A percentile compares a stretch with the other conserved stretches of the same genome.
These are phyloP conservation scores for Mobula hypostoma DNA, from an alignment of 2,113 vertebrate species.

Conservation along the genomic window DNA sequence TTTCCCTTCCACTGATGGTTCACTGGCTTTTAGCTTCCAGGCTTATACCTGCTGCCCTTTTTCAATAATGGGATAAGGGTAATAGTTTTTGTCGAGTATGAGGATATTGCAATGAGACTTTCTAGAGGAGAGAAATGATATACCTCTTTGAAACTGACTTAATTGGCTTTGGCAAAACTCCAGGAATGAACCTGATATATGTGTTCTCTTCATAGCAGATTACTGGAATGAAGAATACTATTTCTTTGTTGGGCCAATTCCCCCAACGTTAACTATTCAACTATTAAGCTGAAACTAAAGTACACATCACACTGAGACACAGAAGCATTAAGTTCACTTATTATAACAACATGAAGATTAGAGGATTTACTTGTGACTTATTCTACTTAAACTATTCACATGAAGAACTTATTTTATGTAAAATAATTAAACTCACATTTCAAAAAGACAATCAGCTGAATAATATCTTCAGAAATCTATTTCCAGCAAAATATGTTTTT, in stretches of 20 bases:
- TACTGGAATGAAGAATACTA: neutral
- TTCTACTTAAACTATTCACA: constrained; percentile 21
- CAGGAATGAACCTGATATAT: neutral
- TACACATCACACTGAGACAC: neutral
- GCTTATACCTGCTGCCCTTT: too few species aligned
- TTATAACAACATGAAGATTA: constrained; percentile 11
- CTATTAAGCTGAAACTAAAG: neutral
- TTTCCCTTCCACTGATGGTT: too few species aligned
- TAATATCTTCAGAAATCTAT: neutral
- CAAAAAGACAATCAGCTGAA: neutral
- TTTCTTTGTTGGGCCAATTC: neutral
- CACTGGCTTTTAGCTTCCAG: too few species aligned
- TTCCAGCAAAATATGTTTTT: neutral
- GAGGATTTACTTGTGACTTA: neutral
- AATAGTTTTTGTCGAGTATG: neutral
- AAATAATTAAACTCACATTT: neutral
- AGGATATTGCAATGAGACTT: neutral
- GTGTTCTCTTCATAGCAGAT: neutral
- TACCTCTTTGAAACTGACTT: neutral
- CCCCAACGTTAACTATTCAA: neutral
- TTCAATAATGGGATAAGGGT: too few species aligned
- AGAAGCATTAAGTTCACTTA: neutral
- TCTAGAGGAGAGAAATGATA: neutral
- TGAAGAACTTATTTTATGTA: neutral
- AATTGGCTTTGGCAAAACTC: neutral